Conservation (phyloP, 2,888 invertebrate species). For the Anthoptus insignis region DNA sequence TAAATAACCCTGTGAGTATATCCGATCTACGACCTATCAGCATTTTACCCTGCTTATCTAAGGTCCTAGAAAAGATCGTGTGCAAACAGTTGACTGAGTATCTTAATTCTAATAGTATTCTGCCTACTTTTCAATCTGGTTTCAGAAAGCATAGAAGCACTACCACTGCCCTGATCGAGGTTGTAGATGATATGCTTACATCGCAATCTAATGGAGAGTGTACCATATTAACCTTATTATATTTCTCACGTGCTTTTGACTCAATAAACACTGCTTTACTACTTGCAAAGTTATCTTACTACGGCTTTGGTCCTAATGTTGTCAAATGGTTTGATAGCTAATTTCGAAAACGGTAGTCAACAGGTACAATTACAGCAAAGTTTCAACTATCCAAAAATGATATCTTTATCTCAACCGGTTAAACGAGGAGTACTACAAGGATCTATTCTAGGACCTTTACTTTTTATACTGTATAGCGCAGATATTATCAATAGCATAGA, state of each 20-base stretch:
- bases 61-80: conserved; percentile 28
- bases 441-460: too few species aligned
- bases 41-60: background rate
- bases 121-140: conserved; percentile 17
- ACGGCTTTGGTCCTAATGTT: background rate
- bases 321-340: conserved; percentile 24
- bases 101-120: conserved; percentile 1
- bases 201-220: conserved; percentile 29
- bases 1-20: background rate
- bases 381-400: too few species aligned
- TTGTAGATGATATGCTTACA: conserved; percentile 31
- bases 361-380: background rate
- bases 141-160: conserved; percentile 31
- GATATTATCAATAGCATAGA: background rate
- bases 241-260: conserved; percentile 41
- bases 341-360: background rate
- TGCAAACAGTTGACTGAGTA: conserved; percentile 12
- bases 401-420: background rate
- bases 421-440: too few species aligned
- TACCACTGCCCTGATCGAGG: conserved; percentile 34
- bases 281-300: conserved; percentile 22
- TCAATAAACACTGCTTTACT: conserved; percentile 26
- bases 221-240: conserved; percentile 27
- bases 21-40: background rate
- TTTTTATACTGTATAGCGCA: background rate